Evolutionary conservation across 2,797 vertebrate genomes (phyloP).

Genomic region (Naso thynnoides): DNA sequence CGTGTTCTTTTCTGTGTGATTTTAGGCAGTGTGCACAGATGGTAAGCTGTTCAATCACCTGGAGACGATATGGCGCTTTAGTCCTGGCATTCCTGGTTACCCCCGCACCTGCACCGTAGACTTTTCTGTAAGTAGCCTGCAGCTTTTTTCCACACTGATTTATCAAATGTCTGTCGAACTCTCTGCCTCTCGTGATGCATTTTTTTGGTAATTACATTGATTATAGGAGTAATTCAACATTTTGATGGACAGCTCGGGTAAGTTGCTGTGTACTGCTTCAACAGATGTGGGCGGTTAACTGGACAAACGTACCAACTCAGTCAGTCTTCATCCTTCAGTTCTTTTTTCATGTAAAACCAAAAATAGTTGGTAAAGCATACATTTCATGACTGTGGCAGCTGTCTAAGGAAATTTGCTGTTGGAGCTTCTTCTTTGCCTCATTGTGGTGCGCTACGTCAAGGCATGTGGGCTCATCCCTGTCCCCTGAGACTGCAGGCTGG

Average conservation of each 20-base stretch:
- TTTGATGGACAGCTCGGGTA: not conserved
- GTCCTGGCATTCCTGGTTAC: constrained; percentile 95
- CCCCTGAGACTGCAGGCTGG: no score
- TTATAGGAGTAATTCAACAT: not conserved
- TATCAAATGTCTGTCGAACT: not conserved
- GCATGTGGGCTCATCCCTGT: not conserved
- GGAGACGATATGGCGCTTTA: constrained; percentile 96
- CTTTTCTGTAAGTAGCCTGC: constrained; percentile 90
- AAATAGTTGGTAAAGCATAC: not conserved
- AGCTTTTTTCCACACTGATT: no score
- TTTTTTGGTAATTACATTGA: not conserved
- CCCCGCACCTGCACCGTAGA: constrained; percentile 96
- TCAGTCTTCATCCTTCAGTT: not conserved
- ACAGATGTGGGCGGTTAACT: not conserved
- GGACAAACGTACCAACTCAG: not conserved
- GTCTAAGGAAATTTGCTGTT: not conserved
- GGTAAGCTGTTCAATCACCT: constrained; percentile 96
- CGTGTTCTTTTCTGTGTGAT: not conserved
- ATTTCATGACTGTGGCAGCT: not conserved
- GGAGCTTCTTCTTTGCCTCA: not conserved
- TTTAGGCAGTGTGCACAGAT: constrained; percentile 93
- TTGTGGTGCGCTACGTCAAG: not conserved
- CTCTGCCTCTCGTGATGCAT: not conserved
- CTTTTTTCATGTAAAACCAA: not conserved
- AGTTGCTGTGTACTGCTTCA: not conserved